These are phyloP conservation scores for Heliocidaris tuberculata DNA, from an alignment of 35 echinoderm and acorn worm genomes.

Conservation along the genomic window DNA sequence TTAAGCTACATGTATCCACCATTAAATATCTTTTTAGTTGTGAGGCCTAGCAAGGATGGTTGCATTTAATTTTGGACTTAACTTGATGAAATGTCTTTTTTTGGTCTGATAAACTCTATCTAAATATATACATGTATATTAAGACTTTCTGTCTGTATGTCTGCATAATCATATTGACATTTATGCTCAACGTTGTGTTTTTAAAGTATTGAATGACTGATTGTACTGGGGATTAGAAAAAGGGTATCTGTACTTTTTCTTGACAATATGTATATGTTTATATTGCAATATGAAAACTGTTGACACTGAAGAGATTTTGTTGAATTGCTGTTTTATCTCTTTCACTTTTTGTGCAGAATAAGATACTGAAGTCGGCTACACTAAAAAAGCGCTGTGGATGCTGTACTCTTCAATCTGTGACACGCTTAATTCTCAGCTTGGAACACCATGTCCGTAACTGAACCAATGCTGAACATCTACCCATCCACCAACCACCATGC, in stretches of 20 bases:
- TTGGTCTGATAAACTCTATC: no score
- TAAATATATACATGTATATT: no score
- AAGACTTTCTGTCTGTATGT: no score
- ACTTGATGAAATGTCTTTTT: background rate
- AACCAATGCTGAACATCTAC: slow-evolving; percentile 65
- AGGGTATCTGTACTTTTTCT: no score
- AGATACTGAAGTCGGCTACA: slow-evolving; percentile 16
- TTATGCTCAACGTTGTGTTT: no score
- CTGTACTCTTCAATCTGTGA: background rate
- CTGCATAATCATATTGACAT: no score
- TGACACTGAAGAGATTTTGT: background rate
- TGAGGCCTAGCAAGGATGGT: background rate
- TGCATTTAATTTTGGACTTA: background rate
- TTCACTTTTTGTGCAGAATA: slow-evolving; percentile 13
- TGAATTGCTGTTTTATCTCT: background rate
- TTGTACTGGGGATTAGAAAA: no score
- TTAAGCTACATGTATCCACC: background rate
- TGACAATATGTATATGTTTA: no score
- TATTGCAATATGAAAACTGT: no score
- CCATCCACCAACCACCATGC: slow-evolving; percentile 69
- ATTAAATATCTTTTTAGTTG: background rate
- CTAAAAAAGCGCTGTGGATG: slow-evolving; percentile 16
- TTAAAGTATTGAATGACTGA: no score
- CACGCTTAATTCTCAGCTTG: background rate
- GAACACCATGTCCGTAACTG: slow-evolving; percentile 71